Conservation (phyloP, 2,888 invertebrate genomes). For the Fragum fragum region DNA sequence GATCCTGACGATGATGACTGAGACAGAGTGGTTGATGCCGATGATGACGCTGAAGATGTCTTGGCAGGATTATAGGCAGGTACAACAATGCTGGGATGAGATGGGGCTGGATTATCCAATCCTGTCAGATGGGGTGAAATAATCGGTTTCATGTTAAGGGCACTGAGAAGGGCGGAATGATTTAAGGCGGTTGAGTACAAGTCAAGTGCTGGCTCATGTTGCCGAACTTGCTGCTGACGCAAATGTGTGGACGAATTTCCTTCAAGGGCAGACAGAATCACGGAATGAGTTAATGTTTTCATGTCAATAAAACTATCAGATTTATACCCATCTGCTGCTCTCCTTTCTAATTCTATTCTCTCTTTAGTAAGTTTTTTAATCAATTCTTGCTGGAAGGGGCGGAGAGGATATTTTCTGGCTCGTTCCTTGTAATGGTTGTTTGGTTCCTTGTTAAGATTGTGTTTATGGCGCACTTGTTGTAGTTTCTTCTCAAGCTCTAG, state of each 20-base stretch:
- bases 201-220: not conserved
- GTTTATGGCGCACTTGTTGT: slow-evolving; percentile 82
- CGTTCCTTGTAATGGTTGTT: slow-evolving; percentile 74
- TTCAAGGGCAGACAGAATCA: slow-evolving; percentile 40
- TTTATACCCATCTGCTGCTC: slow-evolving; percentile 4
- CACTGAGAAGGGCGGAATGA: slow-evolving; percentile 37
- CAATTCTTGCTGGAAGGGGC: slow-evolving; percentile 85
- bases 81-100: slow-evolving; percentile 27
- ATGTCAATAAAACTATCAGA: slow-evolving; percentile 27
- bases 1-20: not conserved
- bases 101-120: slow-evolving; percentile 1
- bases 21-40: not conserved
- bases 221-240: slow-evolving; percentile 8
- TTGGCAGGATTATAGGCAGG: slow-evolving; percentile 88
- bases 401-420: slow-evolving; percentile 76
- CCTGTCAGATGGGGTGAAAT: not conserved
- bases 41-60: slow-evolving; percentile 89
- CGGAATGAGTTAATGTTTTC: slow-evolving; percentile 33
- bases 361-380: slow-evolving; percentile 86
- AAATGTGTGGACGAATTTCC: slow-evolving; percentile 11
- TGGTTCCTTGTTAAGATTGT: slow-evolving; percentile 79
- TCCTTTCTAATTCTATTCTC: slow-evolving; percentile 84
- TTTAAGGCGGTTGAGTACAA: slow-evolving; percentile 19
- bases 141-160: slow-evolving; percentile 34
- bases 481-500: slow-evolving; percentile 76